A percentile compares a stretch with the other conserved stretches of the same genome.
Evolutionary conservation across 2,113 vertebrate species (phyloP).

Genomic region (Myiagra hebetior): DNA sequence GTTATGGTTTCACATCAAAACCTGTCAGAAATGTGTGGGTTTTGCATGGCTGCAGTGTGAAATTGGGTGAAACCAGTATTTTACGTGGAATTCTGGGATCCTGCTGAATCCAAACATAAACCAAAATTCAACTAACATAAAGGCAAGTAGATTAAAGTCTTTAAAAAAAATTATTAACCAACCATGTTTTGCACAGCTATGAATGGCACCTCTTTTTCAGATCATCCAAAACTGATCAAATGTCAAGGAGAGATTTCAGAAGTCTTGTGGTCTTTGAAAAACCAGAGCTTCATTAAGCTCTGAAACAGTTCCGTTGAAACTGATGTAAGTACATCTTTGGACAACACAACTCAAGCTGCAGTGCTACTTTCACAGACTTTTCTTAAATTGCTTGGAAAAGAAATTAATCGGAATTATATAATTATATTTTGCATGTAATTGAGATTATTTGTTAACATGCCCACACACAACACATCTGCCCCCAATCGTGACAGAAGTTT

Average conservation of each 20-base stretch:
- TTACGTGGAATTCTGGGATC: neutral
- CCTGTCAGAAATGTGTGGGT: neutral
- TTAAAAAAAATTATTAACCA: neutral
- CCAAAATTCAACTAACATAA: neutral
- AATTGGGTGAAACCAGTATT: slow-evolving; percentile 20
- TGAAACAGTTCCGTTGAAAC: neutral
- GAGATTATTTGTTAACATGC: neutral
- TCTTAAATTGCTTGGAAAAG: neutral
- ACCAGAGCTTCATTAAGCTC: neutral
- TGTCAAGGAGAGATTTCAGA: neutral
- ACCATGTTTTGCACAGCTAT: neutral
- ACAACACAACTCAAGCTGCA: neutral
- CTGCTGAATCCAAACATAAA: neutral
- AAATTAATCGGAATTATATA: neutral
- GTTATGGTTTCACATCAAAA: slow-evolving; percentile 23
- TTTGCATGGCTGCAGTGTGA: neutral
- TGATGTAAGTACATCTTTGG: neutral
- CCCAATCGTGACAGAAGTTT: neutral
- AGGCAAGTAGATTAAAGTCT: neutral
- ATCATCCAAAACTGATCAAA: neutral
- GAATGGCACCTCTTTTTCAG: neutral
- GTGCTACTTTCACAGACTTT: neutral
- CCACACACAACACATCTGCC: neutral
- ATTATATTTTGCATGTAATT: neutral
- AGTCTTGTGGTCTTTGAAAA: neutral